phyloP scores from a whole-genome alignment of 2,113 vertebrate genomes.

The Nesogale talazaci region DNA sequence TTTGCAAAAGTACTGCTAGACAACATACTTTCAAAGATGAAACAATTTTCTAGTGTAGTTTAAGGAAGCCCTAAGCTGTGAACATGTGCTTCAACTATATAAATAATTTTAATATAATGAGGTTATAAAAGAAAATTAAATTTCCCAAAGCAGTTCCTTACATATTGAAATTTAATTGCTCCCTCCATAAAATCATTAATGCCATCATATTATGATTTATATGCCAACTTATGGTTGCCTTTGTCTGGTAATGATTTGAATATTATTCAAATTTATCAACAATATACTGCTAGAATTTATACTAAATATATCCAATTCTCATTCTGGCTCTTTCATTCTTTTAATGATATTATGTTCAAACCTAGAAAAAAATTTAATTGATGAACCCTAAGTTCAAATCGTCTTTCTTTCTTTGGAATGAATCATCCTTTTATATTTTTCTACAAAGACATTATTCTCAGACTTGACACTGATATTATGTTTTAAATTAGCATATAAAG shows the following conservation, averaged over 20 bases:
- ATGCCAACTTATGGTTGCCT: neutral
- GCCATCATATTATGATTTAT: constrained; percentile 33
- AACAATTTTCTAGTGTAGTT: constrained; percentile 5
- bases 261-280: constrained; percentile 52
- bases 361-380: constrained; percentile 59
- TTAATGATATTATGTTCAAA: constrained; percentile 34
- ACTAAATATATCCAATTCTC: constrained; percentile 9
- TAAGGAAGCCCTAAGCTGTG: constrained; percentile 14
- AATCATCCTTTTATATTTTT: constrained; percentile 20
- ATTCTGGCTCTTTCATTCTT: constrained; percentile 20
- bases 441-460: neutral
- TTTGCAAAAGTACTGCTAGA: neutral
- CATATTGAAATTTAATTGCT: constrained; percentile 65
- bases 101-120: constrained; percentile 55
- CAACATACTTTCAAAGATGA: constrained; percentile 43
- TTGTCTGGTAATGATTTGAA: constrained; percentile 42
- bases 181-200: constrained; percentile 48
- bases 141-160: constrained; percentile 46
- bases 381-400: neutral
- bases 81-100: constrained; percentile 10
- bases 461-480: neutral
- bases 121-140: constrained; percentile 64
- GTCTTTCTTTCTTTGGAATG: neutral
- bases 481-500: neutral
- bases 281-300: neutral